Evolutionary conservation across 2,888 invertebrate species (phyloP), one percentile per base, ranked within the genome.

Genomic region (Heliconius ethilla): DNA sequence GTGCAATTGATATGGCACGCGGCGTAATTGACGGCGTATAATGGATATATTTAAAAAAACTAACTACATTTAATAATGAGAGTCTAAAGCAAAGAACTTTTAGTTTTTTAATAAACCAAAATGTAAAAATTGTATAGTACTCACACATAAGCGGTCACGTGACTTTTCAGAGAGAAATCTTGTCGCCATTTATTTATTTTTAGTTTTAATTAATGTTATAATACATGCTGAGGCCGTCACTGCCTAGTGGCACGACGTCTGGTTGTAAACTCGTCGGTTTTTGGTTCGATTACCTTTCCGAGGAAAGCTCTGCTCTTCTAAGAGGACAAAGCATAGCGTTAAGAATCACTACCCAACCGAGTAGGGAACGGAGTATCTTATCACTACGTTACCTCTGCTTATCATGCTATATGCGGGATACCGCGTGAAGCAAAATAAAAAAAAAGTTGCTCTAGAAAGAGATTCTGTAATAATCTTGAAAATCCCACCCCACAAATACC

Each of bases 1-100:
- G 77, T 77, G 77, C 77, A 77, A 72, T 77, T 74, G 77, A 77
- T 73, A 73, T 33, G 73, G 59, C 67, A 73, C 73, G 77, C 77
- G 77, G 67, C 73, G 40, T 67, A 73, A 77, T 66, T 77, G 77
- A 59, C 37, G 77, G 73, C n/a, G 73, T 66, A 40, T 29, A 33
- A 72, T 33, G 29, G 55, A 55, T 29, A 33, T 70, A 29, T 55
- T 27, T 70, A 51, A 70, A 70, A n/a, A n/a, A 72, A 69, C 22
- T 37, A 40, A 40, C n/a, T 37, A n/a, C 37, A 13, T 69, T 67
- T 6, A 18, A 22, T 51, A 51, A 67, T 67, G n/a, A 67, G 37
- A 25, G 7, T 40, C 62, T 63, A 63, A 25, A 63, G 62, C 62
- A 63, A 63, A 27, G 13, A 63, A 25, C 25, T 25, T 25, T 25